A percentile compares a stretch with the other conserved stretches of the same genome.
These are phyloP conservation scores for Norana najaformis DNA, from an alignment of 2,888 invertebrate species.

Conservation along the genomic window DNA sequence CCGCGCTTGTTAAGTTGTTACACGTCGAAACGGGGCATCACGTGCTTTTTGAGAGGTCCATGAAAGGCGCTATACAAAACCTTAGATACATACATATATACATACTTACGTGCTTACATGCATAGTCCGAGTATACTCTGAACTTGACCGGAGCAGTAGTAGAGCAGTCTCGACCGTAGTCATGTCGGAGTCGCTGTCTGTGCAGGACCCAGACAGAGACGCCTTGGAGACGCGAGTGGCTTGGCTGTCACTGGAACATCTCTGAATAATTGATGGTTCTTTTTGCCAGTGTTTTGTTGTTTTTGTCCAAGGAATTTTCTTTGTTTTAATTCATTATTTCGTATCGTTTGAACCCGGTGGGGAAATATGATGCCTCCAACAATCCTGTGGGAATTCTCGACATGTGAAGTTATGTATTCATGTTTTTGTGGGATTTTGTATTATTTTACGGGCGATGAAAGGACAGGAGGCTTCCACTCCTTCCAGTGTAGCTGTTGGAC, in stretches of 20 bases:
- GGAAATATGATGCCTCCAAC: background rate
- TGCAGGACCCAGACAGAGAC: background rate
- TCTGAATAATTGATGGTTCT: background rate
- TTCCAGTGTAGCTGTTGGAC: background rate
- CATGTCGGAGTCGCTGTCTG: background rate
- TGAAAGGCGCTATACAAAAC: background rate
- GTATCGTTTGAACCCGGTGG: no score
- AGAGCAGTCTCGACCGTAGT: background rate
- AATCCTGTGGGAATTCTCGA: background rate
- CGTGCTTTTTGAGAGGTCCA: background rate
- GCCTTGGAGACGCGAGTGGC: no score
- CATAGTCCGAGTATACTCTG: background rate
- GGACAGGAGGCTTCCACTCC: no score
- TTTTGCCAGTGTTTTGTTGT: background rate
- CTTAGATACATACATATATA: background rate
- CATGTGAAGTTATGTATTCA: background rate
- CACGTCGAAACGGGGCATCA: background rate
- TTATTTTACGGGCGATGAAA: background rate
- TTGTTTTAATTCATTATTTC: conserved; percentile 7
- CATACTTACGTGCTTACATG: background rate
- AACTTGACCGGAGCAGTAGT: background rate
- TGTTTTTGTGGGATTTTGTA: background rate
- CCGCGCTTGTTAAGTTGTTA: background rate
- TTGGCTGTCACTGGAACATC: background rate
- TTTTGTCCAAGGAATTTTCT: background rate